Percentiles rank a stretch among this genome's conserved stretches.
Conservation (phyloP, 2,888 invertebrate genomes). For the Anagyrus pseudococci region DNA sequence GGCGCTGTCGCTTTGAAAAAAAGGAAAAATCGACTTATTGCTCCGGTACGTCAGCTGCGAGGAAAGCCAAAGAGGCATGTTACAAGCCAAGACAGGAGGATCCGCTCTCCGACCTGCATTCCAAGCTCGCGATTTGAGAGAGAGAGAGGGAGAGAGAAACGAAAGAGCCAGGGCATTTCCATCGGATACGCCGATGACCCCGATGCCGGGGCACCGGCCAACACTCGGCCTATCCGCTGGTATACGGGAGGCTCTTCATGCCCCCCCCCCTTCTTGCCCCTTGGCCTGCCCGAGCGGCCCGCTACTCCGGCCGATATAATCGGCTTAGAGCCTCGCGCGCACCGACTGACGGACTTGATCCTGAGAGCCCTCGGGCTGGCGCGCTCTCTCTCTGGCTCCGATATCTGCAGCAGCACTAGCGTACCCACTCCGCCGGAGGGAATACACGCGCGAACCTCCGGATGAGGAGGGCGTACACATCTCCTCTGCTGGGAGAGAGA, state of each 20-base stretch:
- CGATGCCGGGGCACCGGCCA: conserved; percentile 17
- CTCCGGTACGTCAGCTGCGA: no score
- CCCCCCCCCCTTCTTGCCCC: conserved; percentile 4
- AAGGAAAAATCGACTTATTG: no score
- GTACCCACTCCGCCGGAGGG: no score
- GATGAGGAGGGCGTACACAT: no score
- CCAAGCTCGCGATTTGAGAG: neutral
- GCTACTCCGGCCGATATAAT: conserved; percentile 51
- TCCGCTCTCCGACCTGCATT: no score
- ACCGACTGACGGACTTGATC: conserved; percentile 51
- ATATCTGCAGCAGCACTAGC: neutral
- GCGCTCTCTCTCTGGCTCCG: conserved; percentile 34
- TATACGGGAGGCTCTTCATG: conserved; percentile 22
- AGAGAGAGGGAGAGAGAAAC: neutral
- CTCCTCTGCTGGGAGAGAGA: neutral
- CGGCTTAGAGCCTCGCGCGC: conserved; percentile 56
- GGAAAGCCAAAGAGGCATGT: no score
- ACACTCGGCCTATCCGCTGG: conserved; percentile 13
- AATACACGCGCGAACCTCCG: no score
- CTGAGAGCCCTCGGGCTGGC: conserved; percentile 47
- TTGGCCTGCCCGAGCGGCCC: conserved; percentile 16
- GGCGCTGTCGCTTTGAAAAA: no score
- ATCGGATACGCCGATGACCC: conserved; percentile 43
- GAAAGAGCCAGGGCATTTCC: conserved; percentile 35
- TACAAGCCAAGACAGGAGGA: no score